Evolutionary conservation across 2,797 vertebrate genomes (phyloP).

Genomic region (Sarcoramphus papa): DNA sequence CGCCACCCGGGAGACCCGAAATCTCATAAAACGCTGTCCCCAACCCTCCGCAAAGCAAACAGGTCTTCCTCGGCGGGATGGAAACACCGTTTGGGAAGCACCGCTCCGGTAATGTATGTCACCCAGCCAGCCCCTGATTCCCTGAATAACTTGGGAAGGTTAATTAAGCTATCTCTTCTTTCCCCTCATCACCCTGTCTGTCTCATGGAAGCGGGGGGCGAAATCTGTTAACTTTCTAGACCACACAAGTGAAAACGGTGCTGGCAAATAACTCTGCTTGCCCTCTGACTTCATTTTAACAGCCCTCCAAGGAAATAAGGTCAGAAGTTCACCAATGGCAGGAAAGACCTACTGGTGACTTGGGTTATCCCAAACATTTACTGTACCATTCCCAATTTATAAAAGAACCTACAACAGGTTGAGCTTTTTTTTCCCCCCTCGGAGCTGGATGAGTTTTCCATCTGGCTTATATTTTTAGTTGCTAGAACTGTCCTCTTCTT

Average conservation of each 20-base stretch:
- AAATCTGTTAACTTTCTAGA: constrained; percentile 82
- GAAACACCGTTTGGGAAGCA: background rate
- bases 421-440: constrained; percentile 24
- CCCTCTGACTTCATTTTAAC: constrained; percentile 93
- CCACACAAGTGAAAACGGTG: constrained; percentile 92
- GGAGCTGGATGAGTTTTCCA: constrained; percentile 74
- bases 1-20: background rate
- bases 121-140: background rate
- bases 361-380: constrained; percentile 79
- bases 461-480: constrained; percentile 72
- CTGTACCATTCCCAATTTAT: constrained; percentile 75
- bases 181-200: background rate
- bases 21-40: background rate
- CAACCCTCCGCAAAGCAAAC: background rate
- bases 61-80: background rate
- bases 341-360: constrained; percentile 81
- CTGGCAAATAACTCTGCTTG: constrained; percentile 89
- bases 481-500: constrained; percentile 52
- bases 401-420: constrained; percentile 64
- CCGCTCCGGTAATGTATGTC: background rate
- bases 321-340: constrained; percentile 92
- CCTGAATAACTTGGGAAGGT: background rate
- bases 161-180: constrained; percentile 32
- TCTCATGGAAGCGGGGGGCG: background rate
- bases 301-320: constrained; percentile 86